These are phyloP conservation scores for Hydrolagus colliei DNA, from an alignment of 2,797 vertebrate species.

Conservation along the genomic window DNA sequence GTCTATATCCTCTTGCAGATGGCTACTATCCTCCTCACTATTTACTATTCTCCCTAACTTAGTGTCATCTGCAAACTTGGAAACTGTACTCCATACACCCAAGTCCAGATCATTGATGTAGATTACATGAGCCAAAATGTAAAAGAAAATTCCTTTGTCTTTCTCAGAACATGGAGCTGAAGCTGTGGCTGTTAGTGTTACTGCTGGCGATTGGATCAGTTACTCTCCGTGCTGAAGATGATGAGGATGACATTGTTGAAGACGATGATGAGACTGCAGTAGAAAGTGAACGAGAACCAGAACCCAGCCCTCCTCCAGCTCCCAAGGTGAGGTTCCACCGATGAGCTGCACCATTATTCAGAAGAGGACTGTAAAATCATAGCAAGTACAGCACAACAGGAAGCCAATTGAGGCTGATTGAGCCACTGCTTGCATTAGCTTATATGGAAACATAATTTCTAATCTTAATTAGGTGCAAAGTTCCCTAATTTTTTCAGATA, in stretches of 20 bases:
- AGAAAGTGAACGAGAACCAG: constrained; percentile 51
- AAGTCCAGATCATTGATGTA: too few relatives aligned
- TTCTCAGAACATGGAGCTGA: constrained; percentile 76
- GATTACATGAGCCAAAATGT: too few relatives aligned
- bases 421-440: too few relatives aligned
- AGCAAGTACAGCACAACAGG: neutral
- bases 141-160: too few relatives aligned
- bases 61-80: too few relatives aligned
- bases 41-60: too few relatives aligned
- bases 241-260: constrained; percentile 52
- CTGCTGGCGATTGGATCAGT: constrained; percentile 61
- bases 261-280: constrained; percentile 60
- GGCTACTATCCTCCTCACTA: too few relatives aligned
- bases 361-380: too few relatives aligned
- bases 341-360: neutral
- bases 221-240: constrained; percentile 50
- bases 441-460: neutral
- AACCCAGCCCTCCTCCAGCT: constrained; percentile 50
- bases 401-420: too few relatives aligned
- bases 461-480: neutral
- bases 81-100: too few relatives aligned
- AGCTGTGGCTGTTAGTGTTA: constrained; percentile 62
- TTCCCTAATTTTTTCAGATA: neutral
- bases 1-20: too few relatives aligned
- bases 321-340: constrained; percentile 65